These are phyloP conservation scores for Lacanobia oleracea DNA, from an alignment of 2,888 invertebrate genomes.

Conservation along the genomic window DNA sequence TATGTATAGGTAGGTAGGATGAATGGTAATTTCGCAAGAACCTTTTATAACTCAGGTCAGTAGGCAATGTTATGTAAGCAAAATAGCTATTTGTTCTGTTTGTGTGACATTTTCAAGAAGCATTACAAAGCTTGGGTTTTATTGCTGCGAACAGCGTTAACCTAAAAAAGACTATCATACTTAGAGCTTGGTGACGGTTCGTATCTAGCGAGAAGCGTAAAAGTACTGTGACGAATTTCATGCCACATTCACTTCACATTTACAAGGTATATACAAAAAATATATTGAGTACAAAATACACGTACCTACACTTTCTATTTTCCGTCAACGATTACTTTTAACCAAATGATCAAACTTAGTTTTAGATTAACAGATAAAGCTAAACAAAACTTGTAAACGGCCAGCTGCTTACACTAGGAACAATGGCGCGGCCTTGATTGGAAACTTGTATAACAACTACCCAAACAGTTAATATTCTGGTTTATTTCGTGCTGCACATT, in stretches of 20 bases:
- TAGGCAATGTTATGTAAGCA: conserved; percentile 67
- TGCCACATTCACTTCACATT: conserved; percentile 6
- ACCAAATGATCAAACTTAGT: conserved; percentile 21
- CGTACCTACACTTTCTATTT: conserved; percentile 4
- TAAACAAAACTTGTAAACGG: conserved; percentile 29
- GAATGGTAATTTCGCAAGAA: conserved; percentile 56
- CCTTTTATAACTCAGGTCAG: conserved; percentile 63
- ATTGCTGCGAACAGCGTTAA: conserved; percentile 44
- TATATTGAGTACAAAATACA: conserved; percentile 10
- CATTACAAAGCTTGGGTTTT: conserved; percentile 49
- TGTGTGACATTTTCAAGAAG: conserved; percentile 61
- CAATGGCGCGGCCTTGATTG: conserved; percentile 65
- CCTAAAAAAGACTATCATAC: conserved; percentile 49
- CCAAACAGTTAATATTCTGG: conserved; percentile 54
- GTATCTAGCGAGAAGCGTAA: conserved; percentile 7
- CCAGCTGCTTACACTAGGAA: conserved; percentile 54
- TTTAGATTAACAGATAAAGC: conserved; percentile 40
- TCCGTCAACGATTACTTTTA: background rate
- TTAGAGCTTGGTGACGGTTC: conserved; percentile 18
- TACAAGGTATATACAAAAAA: background rate
- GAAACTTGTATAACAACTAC: conserved; percentile 64
- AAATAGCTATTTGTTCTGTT: conserved; percentile 51
- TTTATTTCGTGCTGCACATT: conserved; percentile 62
- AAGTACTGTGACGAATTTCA: conserved; percentile 29
- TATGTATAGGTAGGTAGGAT: conserved; percentile 11